These are phyloP conservation scores for Brachionus rubens DNA, from an alignment of 1,140 invertebrate genomes.

Conservation along the genomic window DNA sequence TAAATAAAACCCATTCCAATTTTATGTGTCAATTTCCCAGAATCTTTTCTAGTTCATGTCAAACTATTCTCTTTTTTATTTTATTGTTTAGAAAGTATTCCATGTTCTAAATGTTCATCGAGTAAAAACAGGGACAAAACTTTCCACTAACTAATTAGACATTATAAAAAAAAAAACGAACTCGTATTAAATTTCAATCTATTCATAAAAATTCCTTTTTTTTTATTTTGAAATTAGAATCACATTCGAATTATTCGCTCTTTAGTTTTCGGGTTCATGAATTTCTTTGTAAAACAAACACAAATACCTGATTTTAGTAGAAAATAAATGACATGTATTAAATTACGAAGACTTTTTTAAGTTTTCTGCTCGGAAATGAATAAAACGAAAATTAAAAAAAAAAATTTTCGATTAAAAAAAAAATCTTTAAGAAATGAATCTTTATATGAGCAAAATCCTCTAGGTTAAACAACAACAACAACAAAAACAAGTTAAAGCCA, in stretches of 20 bases:
- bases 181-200: slow-evolving; percentile 25
- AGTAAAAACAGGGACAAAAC: background rate
- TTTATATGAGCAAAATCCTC: slow-evolving; percentile 24
- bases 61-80: too few species aligned
- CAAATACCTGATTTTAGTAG: background rate
- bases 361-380: too few species aligned
- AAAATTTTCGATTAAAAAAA: background rate
- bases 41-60: background rate
- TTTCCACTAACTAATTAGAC: background rate
- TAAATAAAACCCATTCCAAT: too few species aligned
- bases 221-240: too few species aligned
- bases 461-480: slow-evolving; percentile 18
- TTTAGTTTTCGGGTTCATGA: background rate
- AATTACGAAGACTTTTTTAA: too few species aligned
- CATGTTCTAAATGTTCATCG: too few species aligned
- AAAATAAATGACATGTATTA: too few species aligned
- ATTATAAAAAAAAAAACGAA: background rate
- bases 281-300: slow-evolving; percentile 5
- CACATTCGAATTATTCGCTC: too few species aligned
- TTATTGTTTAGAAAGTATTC: too few species aligned
- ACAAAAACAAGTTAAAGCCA: slow-evolving; percentile 32
- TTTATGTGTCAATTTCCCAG: too few species aligned
- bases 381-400: too few species aligned
- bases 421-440: slow-evolving; percentile 15
- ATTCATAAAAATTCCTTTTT: slow-evolving; percentile 7